Conservation (phyloP, 2,113 vertebrate species). For the Dipodomys stephensi region DNA sequence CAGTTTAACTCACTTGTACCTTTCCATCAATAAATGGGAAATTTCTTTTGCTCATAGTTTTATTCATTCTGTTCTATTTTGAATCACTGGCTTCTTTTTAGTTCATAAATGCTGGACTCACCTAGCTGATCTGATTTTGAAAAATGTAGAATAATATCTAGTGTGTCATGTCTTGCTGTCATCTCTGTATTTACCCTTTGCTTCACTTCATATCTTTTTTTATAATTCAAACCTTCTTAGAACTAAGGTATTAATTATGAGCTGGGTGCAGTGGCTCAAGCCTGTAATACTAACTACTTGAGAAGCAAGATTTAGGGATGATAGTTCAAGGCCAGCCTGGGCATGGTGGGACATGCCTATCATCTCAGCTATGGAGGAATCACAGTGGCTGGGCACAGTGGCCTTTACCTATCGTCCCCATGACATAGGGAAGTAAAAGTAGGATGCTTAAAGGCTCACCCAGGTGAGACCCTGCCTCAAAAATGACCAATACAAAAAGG, state of each 20-base stretch:
- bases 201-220: conserved; percentile 48
- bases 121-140: conserved; percentile 9
- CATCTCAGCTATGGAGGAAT: too few species aligned
- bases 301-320: too few species aligned
- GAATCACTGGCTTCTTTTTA: conserved; percentile 32
- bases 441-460: too few species aligned
- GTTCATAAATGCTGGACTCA: background rate
- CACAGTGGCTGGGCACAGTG: too few species aligned
- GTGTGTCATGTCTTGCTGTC: background rate
- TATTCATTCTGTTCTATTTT: background rate
- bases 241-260: background rate
- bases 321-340: too few species aligned
- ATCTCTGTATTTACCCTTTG: background rate
- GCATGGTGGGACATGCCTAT: too few species aligned
- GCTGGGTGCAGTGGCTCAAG: background rate
- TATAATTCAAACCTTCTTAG: conserved; percentile 14
- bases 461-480: too few species aligned
- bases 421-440: too few species aligned
- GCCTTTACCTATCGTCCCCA: too few species aligned
- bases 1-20: too few species aligned
- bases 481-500: too few species aligned
- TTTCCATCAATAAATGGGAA: background rate
- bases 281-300: background rate
- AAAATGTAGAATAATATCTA: conserved; percentile 34
- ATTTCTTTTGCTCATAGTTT: background rate